Evolutionary conservation across 2,888 invertebrate genomes (phyloP).

Genomic region (Petrolisthes manimaculis): DNA sequence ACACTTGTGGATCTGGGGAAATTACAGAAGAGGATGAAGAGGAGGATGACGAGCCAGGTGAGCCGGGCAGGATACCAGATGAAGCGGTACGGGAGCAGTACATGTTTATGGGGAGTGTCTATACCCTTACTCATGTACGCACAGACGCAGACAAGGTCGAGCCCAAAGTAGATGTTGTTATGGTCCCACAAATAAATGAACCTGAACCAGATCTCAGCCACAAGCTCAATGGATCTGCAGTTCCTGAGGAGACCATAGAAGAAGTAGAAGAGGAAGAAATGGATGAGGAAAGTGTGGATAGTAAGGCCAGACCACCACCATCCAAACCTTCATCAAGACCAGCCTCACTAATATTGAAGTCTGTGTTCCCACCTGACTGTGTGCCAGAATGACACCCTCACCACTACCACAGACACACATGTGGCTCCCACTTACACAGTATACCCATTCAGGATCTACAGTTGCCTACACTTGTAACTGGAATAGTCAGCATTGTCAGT

Average conservation of each 20-base stretch:
- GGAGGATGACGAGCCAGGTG: constrained; percentile 46
- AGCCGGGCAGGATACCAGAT: constrained; percentile 55
- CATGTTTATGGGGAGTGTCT: constrained; percentile 60
- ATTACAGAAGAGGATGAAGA: constrained; percentile 56
- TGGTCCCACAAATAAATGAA: not conserved
- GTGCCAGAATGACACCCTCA: constrained; percentile 44
- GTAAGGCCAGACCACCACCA: not conserved
- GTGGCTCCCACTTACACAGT: not conserved
- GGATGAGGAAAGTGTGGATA: constrained; percentile 5
- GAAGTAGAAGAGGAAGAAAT: constrained; percentile 2
- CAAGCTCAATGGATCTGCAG: constrained; percentile 52
- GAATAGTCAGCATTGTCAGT: too few species aligned
- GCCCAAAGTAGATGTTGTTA: constrained; percentile 41
- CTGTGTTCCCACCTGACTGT: constrained; percentile 46
- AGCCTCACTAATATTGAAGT: constrained; percentile 47
- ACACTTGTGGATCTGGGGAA: constrained; percentile 46
- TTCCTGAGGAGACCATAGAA: constrained; percentile 34
- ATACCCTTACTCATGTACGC: constrained; percentile 53
- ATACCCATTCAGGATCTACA: too few species aligned
- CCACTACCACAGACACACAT: not conserved
- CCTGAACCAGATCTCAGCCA: constrained; percentile 31
- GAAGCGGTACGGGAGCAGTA: constrained; percentile 58
- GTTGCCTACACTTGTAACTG: too few species aligned
- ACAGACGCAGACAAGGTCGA: constrained; percentile 47
- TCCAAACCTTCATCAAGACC: constrained; percentile 30